Base-by-base conservation (phyloP, 2,113 vertebrate genomes). In the Orycteropus afer region DNA sequence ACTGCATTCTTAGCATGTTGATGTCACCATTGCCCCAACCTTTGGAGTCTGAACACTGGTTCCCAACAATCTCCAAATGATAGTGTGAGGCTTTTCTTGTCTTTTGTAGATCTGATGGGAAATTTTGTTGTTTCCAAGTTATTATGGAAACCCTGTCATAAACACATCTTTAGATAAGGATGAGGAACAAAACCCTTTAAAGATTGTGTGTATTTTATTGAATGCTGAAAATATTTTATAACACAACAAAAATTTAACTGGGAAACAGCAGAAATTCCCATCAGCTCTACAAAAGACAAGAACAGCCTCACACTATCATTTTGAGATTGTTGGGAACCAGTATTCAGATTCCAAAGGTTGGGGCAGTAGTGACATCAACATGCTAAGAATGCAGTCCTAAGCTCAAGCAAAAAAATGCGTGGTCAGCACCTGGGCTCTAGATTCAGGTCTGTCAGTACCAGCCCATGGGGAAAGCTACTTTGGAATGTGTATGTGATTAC, bases 121-220 rank as follows among this genome's bases (percentile, higher is more conserved):
- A n/a, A n/a, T n/a, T n/a, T n/a, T n/a, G n/a, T n/a, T n/a, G n/a
- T n/a, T n/a, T n/a, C n/a, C n/a, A n/a, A n/a, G n/a, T n/a, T n/a
- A n/a, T n/a, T n/a, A n/a, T n/a, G 95, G 97, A 98, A 98, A 57
- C 90, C 32, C 40, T 89, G 89, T 95, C 92, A 97, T 76, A 98
- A 97, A 97, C 95, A 97, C 96, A 97, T 94, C 84, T 96, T 97
- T 98, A 93, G 93, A 92, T 84, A 95, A 91, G 40, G 37, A 94
- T 93, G 77, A 97, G 95, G 55, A 97, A 93, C 49, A 97, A 97
- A n/a, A 0, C 3, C 51, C 27, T 86, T 37, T 2, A 49, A 86
- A 92, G 57, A 92, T 17, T 51, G 61, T 67, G 73, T 91, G 17
- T 78, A 61, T 93, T 93, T 88, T 86, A 90, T 90, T 92, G 81